Percentiles rank a stretch among this genome's conserved stretches.
Evolutionary conservation across 2,797 vertebrate species (phyloP).

Genomic region (Dipus sagitta): DNA sequence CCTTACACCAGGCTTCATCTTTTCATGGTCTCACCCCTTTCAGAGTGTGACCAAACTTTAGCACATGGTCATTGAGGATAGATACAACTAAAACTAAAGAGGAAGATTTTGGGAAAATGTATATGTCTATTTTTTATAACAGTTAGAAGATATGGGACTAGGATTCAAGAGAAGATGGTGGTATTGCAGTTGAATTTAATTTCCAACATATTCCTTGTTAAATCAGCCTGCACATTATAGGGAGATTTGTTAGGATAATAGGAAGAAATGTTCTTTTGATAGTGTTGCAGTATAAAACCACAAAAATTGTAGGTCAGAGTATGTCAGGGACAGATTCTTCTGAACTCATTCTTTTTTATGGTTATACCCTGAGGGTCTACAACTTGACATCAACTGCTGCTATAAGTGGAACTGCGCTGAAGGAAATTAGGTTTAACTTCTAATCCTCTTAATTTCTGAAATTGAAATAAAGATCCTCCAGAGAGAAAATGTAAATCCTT

Average conservation of each 20-base stretch:
- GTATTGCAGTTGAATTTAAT: not conserved
- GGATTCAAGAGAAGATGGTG: not conserved
- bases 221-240: not conserved
- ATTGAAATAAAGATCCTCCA: constrained; percentile 11
- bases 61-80: not conserved
- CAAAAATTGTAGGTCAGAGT: not conserved
- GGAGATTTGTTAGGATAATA: not conserved
- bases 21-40: not conserved
- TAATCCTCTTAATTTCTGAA: not conserved
- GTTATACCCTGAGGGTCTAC: not conserved
- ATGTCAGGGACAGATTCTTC: not conserved
- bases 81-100: not conserved
- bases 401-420: not conserved
- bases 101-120: not conserved
- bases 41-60: not conserved
- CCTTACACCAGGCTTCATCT: not conserved
- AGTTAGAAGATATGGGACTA: not conserved
- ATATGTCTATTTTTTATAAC: not conserved
- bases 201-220: not conserved
- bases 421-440: not conserved
- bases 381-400: not conserved
- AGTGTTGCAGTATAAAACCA: not conserved
- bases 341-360: not conserved
- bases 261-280: not conserved
- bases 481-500: not conserved